These are phyloP conservation scores for Aeoliscus strigatus DNA, from an alignment of 2,797 vertebrate species.

Conservation along the genomic window DNA sequence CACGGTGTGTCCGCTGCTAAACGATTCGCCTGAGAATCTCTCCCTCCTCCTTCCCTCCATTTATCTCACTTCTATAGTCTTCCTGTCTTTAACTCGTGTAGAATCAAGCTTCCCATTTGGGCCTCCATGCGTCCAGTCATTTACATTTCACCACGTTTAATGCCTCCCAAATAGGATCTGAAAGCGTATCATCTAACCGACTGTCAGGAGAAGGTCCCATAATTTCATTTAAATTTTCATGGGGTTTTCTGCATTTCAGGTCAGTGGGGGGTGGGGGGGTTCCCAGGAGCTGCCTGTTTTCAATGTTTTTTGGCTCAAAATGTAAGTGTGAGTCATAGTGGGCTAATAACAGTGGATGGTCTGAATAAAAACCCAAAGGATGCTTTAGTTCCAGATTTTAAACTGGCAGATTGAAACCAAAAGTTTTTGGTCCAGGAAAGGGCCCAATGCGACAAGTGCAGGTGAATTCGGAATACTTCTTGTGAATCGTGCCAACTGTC, in stretches of 20 bases:
- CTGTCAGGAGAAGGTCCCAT: conserved; percentile 53
- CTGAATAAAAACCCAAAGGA: conserved; percentile 33
- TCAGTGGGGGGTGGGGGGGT: conserved; percentile 22
- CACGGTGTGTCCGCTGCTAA: conserved; percentile 75
- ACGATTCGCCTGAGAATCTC: conserved; percentile 69
- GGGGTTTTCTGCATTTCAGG: conserved; percentile 32
- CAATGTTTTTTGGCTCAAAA: conserved; percentile 42
- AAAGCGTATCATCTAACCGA: conserved; percentile 65
- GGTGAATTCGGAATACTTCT: conserved; percentile 47
- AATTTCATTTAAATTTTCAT: conserved; percentile 56
- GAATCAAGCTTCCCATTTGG: conserved; percentile 73
- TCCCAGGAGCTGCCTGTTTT: conserved; percentile 36
- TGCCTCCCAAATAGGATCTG: conserved; percentile 61
- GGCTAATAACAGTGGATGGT: conserved; percentile 30
- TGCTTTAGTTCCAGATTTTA: conserved; percentile 36
- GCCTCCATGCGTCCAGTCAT: conserved; percentile 64
- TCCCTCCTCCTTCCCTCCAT: conserved; percentile 44
- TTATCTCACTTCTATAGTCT: conserved; percentile 67
- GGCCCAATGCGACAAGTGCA: conserved; percentile 35
- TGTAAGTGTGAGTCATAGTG: conserved; percentile 49
- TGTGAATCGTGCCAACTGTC: conserved; percentile 38
- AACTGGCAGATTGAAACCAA: conserved; percentile 49
- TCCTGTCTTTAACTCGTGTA: conserved; percentile 73
- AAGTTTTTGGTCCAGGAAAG: conserved; percentile 47
- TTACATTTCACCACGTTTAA: conserved; percentile 66